Evolutionary conservation across 2,113 vertebrate species (phyloP), one percentile per base, ranked within the genome.

Genomic region (Anguilla rostrata): DNA sequence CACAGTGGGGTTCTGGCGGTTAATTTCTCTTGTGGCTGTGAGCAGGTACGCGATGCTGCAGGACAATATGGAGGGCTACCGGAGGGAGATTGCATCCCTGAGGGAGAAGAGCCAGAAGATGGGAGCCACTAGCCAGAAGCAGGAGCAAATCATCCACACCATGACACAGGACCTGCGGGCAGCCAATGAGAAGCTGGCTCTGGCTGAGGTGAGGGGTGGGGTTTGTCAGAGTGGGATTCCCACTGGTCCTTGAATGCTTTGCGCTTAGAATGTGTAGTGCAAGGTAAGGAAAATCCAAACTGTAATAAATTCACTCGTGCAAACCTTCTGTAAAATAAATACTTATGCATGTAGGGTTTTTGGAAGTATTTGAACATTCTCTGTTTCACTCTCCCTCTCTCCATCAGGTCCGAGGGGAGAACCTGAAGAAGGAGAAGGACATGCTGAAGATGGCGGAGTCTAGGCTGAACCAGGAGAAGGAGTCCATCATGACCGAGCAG

Each of bases 1-100:
- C 5, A 66, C 18, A 66, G 60, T 7, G 60, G 5, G 12, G 49
- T 22, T 1, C 5, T 66, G 60, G 11, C 5, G 60, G 60, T 7
- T 3, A 66, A 66, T 22, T 20, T 3, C 22, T 66, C 20, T 66
- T 20, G 8, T 66, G 18, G 22, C 60, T 22, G 18, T 66, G 60
- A 26, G 29, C 90, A 99, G 98, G 66, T 98, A 99, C 0, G 97
- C 98, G 90, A 99, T 99, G 96, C 94, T 99, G 41, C 98, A 99
- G 92, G 97, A 98, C 85, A 99, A 96, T 0, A 96, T 98, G 14
- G 96, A 97, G 46, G 94, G 96, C 14, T 98, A 97, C 92, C 96
- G 97, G 34, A 94, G 97, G 86, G 98, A 99, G 94, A 97, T 97
- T 88, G 93, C 95, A 2, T 96, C 96, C 2, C 91, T 98, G 7